These are phyloP conservation scores for Leuctra nigra DNA, from an alignment of 2,888 invertebrate genomes.

Conservation along the genomic window DNA sequence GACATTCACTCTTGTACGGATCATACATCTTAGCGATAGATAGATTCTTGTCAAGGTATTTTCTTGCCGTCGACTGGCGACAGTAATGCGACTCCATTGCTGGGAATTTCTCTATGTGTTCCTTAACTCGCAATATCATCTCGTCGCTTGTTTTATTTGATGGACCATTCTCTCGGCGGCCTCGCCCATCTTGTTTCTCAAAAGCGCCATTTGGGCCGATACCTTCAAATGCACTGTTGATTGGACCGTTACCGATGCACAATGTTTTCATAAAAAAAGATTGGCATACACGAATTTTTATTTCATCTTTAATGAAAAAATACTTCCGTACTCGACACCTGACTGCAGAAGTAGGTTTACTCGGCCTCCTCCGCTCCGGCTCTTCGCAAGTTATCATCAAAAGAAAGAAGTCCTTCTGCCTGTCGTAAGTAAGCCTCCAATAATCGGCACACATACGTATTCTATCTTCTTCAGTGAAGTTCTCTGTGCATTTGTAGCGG, in stretches of 20 bases:
- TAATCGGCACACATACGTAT: background rate
- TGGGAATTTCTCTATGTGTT: conserved; percentile 30
- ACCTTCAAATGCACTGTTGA: conserved; percentile 28
- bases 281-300: conserved; percentile 24
- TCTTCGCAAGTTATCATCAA: background rate
- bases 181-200: conserved; percentile 27
- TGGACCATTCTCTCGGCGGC: conserved; percentile 24
- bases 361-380: background rate
- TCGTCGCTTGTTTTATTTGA: too few species aligned
- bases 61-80: conserved; percentile 27
- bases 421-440: background rate
- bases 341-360: background rate
- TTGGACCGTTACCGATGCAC: conserved; percentile 27
- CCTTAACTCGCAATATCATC: conserved; percentile 28
- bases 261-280: conserved; percentile 28
- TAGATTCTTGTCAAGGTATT: conserved; percentile 29
- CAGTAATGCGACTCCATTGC: conserved; percentile 29
- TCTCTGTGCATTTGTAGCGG: background rate
- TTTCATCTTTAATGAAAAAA: conserved; percentile 17
- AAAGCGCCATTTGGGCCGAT: conserved; percentile 26
- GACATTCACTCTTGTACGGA: too few species aligned
- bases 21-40: too few species aligned
- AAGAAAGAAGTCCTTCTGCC: background rate
- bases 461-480: background rate
- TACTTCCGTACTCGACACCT: conserved; percentile 22